Evolutionary conservation across 2,113 vertebrate genomes (phyloP).

Genomic region (Serilophus lunatus): DNA sequence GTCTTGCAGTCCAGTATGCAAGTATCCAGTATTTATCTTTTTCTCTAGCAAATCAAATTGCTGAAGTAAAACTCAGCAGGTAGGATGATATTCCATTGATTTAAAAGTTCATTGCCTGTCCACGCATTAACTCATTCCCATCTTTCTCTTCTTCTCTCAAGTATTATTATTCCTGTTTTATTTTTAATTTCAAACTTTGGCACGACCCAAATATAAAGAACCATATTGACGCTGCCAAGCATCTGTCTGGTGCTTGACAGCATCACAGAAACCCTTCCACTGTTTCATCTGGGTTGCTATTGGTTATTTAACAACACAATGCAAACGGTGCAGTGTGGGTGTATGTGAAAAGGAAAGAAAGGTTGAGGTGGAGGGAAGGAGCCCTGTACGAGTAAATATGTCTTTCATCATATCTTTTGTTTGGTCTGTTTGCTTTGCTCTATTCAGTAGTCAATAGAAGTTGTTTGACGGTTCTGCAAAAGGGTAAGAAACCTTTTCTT

Average conservation of each 20-base stretch:
- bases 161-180: background rate
- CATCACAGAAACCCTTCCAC: slow-evolving; percentile 42
- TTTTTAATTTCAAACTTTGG: slow-evolving; percentile 35
- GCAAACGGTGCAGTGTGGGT: slow-evolving; percentile 60
- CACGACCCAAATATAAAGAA: background rate
- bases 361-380: slow-evolving; percentile 52
- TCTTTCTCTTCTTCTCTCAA: background rate
- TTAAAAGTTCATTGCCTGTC: background rate
- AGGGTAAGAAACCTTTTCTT: slow-evolving; percentile 57
- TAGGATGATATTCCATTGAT: background rate
- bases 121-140: background rate
- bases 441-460: slow-evolving; percentile 67
- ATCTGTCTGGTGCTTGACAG: slow-evolving; percentile 65
- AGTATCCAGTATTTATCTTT: background rate
- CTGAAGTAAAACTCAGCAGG: background rate
- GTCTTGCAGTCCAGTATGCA: background rate
- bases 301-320: slow-evolving; percentile 73
- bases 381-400: slow-evolving; percentile 62
- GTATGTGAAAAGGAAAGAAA: slow-evolving; percentile 63
- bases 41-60: background rate
- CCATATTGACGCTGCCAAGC: slow-evolving; percentile 35
- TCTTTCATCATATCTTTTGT: slow-evolving; percentile 76
- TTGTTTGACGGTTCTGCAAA: slow-evolving; percentile 60
- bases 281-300: slow-evolving; percentile 54
- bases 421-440: slow-evolving; percentile 67